phyloP scores from a whole-genome alignment of 2,797 vertebrate genomes.

The Ammospiza maritima region DNA sequence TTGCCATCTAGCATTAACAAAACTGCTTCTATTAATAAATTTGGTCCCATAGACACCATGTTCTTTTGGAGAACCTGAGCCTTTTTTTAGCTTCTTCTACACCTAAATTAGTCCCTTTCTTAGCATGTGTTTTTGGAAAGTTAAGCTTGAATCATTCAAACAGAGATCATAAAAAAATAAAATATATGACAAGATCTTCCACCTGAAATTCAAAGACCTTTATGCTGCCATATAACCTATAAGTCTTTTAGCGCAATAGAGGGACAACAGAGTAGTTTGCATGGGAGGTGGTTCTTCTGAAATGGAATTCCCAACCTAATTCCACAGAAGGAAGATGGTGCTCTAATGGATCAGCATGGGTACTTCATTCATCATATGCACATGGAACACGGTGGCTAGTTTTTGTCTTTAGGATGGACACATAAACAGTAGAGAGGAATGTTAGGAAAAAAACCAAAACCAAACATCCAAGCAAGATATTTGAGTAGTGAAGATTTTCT shows the following conservation, averaged over 20 bases:
- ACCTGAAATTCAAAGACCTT: neutral
- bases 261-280: neutral
- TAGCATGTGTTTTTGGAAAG: rapidly evolving
- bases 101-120: neutral
- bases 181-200: neutral
- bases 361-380: neutral
- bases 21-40: neutral
- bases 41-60: neutral
- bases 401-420: neutral
- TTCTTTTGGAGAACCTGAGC: neutral
- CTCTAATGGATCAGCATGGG: neutral
- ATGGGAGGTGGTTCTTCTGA: neutral
- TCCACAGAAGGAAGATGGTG: neutral
- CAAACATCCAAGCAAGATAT: neutral
- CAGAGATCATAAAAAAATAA: neutral
- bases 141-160: neutral
- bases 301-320: neutral
- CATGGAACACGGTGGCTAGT: neutral
- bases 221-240: neutral
- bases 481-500: neutral
- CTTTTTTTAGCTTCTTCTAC: neutral
- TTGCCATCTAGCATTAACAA: neutral
- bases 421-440: neutral
- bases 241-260: neutral
- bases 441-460: neutral